Percentiles rank a stretch among this genome's conserved stretches.
These are phyloP conservation scores for Brachionus manjavacas DNA, from an alignment of 1,140 invertebrate genomes.

Conservation along the genomic window DNA sequence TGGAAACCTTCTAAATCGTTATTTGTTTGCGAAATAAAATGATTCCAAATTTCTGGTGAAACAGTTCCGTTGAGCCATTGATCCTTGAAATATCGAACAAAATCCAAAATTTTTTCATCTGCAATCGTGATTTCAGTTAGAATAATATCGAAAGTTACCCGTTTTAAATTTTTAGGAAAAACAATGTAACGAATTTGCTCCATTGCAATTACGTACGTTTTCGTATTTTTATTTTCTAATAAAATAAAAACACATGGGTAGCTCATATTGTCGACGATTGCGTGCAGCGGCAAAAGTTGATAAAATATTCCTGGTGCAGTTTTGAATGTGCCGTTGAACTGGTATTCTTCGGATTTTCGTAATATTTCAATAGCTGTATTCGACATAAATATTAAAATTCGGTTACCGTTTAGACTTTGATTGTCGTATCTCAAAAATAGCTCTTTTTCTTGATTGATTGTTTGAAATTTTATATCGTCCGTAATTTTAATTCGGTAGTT, in stretches of 20 bases:
- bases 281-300: neutral
- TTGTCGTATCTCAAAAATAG: neutral
- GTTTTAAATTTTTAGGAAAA: neutral
- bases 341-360: neutral
- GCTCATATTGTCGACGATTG: neutral
- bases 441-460: neutral
- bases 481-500: neutral
- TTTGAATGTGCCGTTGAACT: neutral
- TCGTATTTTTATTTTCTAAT: neutral
- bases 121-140: neutral
- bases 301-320: neutral
- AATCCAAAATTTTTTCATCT: neutral
- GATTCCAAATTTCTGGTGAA: neutral
- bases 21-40: neutral
- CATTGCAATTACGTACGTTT: neutral
- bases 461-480: neutral
- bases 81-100: neutral
- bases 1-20: neutral
- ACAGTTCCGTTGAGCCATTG: neutral
- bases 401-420: neutral
- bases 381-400: conserved; percentile 1
- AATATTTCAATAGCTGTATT: neutral
- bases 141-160: neutral
- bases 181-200: neutral
- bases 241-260: neutral